Evolutionary conservation across 2,888 invertebrate genomes (phyloP), one percentile per base, ranked within the genome.

Genomic region (Alsophila aescularia): DNA sequence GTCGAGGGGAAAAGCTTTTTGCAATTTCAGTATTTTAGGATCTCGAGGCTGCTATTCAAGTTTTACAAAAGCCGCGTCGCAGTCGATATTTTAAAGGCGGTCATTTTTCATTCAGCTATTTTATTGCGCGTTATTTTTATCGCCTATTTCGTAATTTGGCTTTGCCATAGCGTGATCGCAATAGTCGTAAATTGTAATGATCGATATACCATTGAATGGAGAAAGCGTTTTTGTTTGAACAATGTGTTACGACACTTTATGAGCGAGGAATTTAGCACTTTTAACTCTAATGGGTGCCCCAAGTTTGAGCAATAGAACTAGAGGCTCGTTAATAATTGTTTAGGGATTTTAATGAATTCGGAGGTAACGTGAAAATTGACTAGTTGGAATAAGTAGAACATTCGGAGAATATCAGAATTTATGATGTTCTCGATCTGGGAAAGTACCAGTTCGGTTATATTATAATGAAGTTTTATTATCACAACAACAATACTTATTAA

Each of bases 201-300:
- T 62, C 57, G 55, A 64, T 51, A 57, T 59, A 58, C 47, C 44
- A 55, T 59, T 57, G 16, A 55, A 53, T 27, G 55, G 64, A 44
- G 64, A 64, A 64, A 64, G 61, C 61, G 58, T 42, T 58, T 53
- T 51, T 62, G 52, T 58, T 62, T 53, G 53, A 56, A 60, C 62
- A 58, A 56, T 60, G 49, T 43, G 55, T 62, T 64, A 64, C 52
- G 48, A 47, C 36, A 64, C 43, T 51, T 52, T 44, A 52, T 40
- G 39, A 50, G 45, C 52, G 57, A 58, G 52, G 58, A 57, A 61
- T 64, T 64, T 58, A 58, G 49, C 61, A 61, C 57, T 58, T 50
- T 52, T 36, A 36, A 36, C 36, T 31, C 41, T 50, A 51, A 45
- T 45, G 35, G 32, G 15, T 40, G 39, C 32, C 37, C 27, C 45